Evolutionary conservation across 2,797 vertebrate species (phyloP), one percentile per base, ranked within the genome.

Genomic region (Discoglossus pictus): DNA sequence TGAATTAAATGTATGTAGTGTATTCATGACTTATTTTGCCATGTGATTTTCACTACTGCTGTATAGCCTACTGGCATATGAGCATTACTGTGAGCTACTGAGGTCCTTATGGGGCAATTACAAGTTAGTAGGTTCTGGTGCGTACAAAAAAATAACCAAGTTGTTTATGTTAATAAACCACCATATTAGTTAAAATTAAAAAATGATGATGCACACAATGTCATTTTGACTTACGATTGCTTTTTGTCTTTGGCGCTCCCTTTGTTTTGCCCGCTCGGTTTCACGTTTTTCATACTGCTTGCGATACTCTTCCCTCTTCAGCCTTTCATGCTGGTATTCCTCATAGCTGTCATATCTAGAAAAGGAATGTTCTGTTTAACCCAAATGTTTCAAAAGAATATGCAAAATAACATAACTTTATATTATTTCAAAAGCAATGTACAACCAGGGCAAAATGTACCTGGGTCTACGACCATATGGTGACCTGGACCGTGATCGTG

Each of bases 151-250:
- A n/a, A n/a, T n/a, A n/a, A n/a, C n/a, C n/a, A n/a, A n/a, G n/a
- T n/a, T n/a, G n/a, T n/a, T n/a, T n/a, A n/a, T n/a, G n/a, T n/a
- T n/a, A n/a, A n/a, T n/a, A n/a, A n/a, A n/a, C n/a, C n/a, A n/a
- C n/a, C n/a, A n/a, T n/a, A n/a, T n/a, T n/a, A n/a, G n/a, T n/a
- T n/a, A n/a, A n/a, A n/a, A n/a, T n/a, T n/a, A n/a, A n/a, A n/a
- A n/a, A n/a, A n/a, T n/a, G n/a, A n/a, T n/a, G n/a, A n/a, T n/a
- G n/a, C n/a, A n/a, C n/a, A n/a, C n/a, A n/a, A n/a, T n/a, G n/a
- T n/a, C n/a, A n/a, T n/a, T n/a, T n/a, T n/a, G n/a, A n/a, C 95
- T 96, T 92, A 99, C 97, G 84, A 96, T 93, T 84, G 97, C 95
- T 90, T 97, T 98, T 82, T 97, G 93, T 74, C 82, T 88, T 79